Conservation (phyloP, 2,113 vertebrate species). For the Lophochroa leadbeateri region DNA sequence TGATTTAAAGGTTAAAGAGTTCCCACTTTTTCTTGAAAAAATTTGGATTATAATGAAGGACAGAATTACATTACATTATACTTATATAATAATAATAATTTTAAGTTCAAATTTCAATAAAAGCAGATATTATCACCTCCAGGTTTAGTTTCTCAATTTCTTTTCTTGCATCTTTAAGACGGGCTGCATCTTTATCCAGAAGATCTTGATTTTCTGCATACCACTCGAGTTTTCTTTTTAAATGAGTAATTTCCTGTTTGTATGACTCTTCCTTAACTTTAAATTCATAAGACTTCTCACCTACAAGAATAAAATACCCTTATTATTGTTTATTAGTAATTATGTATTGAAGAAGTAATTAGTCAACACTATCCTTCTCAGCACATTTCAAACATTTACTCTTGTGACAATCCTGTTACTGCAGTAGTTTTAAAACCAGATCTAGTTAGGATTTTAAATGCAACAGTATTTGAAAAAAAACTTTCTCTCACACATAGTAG, state of each 20-base stretch:
- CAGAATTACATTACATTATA: background rate
- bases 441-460: background rate
- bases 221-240: conserved; percentile 88
- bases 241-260: conserved; percentile 80
- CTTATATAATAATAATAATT: background rate
- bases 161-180: conserved; percentile 83
- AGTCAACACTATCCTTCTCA: background rate
- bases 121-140: conserved; percentile 74
- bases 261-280: conserved; percentile 83
- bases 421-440: background rate
- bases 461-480: background rate
- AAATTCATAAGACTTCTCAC: conserved; percentile 83
- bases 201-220: conserved; percentile 93
- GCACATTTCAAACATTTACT: background rate
- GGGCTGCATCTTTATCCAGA: conserved; percentile 84
- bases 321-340: background rate
- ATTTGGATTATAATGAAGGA: background rate
- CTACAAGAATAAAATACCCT: conserved; percentile 66
- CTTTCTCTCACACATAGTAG: background rate
- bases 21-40: background rate
- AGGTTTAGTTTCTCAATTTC: conserved; percentile 84
- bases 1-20: background rate
- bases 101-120: background rate
- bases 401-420: background rate
- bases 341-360: background rate